Conservation (phyloP, 2,888 invertebrate species). For the Trimorus sp. region DNA sequence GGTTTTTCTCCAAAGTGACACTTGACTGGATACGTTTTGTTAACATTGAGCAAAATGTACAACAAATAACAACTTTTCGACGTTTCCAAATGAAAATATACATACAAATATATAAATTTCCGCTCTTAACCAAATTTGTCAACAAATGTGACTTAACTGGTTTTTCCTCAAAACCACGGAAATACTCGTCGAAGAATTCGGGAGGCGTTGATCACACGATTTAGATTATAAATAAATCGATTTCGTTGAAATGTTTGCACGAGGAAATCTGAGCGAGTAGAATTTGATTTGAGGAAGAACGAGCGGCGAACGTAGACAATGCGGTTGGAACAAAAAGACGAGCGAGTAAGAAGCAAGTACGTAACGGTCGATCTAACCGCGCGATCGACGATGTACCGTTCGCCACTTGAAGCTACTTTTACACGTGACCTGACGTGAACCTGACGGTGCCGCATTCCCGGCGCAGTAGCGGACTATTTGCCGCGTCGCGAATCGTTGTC, state of each 20-base stretch:
- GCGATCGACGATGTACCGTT: conserved; percentile 62
- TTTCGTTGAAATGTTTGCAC: not conserved
- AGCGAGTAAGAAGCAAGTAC: conserved; percentile 14
- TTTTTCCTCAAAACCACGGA: too few species aligned
- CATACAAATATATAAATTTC: too few species aligned
- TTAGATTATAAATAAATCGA: not conserved
- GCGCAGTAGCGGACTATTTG: conserved; percentile 48
- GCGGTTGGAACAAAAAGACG: conserved; percentile 23
- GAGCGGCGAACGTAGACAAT: conserved; percentile 13
- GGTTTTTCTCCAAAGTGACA: too few species aligned
- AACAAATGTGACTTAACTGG: too few species aligned
- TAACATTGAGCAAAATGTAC: too few species aligned
- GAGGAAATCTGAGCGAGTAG: not conserved
- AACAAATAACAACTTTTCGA: too few species aligned
- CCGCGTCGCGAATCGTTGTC: conserved; percentile 30
- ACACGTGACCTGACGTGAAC: conserved; percentile 54
- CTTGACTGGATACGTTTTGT: too few species aligned
- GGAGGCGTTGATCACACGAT: not conserved
- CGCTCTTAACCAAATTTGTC: too few species aligned
- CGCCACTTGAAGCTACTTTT: conserved; percentile 61
- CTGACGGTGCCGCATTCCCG: conserved; percentile 46
- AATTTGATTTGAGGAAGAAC: conserved; percentile 20
- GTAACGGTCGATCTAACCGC: conserved; percentile 59
- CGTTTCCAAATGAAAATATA: too few species aligned
- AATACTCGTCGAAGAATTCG: too few species aligned